Percentiles rank a stretch among this genome's conserved stretches.
Conservation (phyloP, 1,140 invertebrate species). For the Zaprionus lachaisei region DNA sequence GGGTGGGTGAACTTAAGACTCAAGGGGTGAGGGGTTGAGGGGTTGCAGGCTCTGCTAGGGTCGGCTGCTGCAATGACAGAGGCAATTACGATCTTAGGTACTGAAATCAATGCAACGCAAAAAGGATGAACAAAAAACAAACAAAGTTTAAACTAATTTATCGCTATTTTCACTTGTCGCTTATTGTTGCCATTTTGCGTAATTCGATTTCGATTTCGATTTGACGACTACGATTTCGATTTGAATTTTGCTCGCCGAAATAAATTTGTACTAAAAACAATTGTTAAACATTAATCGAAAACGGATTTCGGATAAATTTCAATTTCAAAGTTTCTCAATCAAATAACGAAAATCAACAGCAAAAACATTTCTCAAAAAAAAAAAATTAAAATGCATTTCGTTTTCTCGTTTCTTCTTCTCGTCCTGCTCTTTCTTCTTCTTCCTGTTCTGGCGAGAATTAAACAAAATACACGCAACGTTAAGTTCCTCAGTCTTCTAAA, state of each 20-base stretch:
- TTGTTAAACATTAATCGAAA: conserved; percentile 79
- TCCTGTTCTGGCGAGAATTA: conserved; percentile 11
- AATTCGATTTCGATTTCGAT: not conserved
- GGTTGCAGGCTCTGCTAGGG: not conserved
- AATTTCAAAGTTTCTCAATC: conserved; percentile 21
- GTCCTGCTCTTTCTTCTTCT: conserved; percentile 29
- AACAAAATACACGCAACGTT: conserved; percentile 51
- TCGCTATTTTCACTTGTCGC: conserved; percentile 6
- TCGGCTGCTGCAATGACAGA: conserved; percentile 35
- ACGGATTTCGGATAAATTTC: conserved; percentile 35
- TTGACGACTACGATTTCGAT: conserved; percentile 23
- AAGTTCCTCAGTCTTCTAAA: conserved; percentile 79
- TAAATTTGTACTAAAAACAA: conserved; percentile 77
- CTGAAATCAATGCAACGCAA: conserved; percentile 24
- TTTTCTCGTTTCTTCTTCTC: conserved; percentile 23
- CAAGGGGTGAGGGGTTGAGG: conserved; percentile 20
- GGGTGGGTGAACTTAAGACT: not conserved
- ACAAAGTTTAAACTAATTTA: conserved; percentile 59
- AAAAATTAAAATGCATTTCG: conserved; percentile 37
- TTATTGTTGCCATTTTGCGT: conserved; percentile 3
- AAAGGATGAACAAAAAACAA: conserved; percentile 46
- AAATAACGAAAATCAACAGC: conserved; percentile 82
- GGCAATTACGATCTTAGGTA: conserved; percentile 26
- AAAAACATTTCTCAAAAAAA: conserved; percentile 61
- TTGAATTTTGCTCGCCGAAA: conserved; percentile 70